A percentile compares a stretch with the other conserved stretches of the same genome.
Evolutionary conservation across 1,140 invertebrate species (phyloP).

Genomic region (Drosophila truncata): DNA sequence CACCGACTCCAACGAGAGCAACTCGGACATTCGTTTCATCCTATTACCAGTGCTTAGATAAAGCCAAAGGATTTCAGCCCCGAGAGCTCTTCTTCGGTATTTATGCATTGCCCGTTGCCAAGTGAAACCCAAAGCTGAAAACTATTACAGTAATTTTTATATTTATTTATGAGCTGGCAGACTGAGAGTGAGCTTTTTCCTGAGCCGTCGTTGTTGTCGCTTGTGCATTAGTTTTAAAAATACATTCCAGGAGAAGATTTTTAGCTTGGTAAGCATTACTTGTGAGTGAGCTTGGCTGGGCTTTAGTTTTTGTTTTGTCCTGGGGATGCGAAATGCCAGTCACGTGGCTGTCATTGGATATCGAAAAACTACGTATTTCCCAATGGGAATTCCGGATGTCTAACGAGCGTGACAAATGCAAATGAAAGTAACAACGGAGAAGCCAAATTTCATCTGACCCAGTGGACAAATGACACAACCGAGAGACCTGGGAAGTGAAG

Average conservation of each 20-base stretch:
- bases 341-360: slow-evolving; percentile 68
- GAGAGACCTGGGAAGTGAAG: neutral
- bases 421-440: slow-evolving; percentile 43
- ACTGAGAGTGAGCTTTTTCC: slow-evolving; percentile 3
- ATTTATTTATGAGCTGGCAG: slow-evolving; percentile 65
- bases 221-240: slow-evolving; percentile 14
- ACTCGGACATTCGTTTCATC: slow-evolving; percentile 31
- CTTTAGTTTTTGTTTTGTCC: slow-evolving; percentile 4
- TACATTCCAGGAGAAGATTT: slow-evolving; percentile 17
- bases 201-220: slow-evolving; percentile 10
- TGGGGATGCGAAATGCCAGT: slow-evolving; percentile 39
- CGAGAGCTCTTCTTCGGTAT: slow-evolving; percentile 31
- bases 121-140: slow-evolving; percentile 50
- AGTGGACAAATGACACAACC: slow-evolving; percentile 31
- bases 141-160: slow-evolving; percentile 40
- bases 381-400: slow-evolving; percentile 65
- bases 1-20: slow-evolving; percentile 5
- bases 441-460: slow-evolving; percentile 46
- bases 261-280: slow-evolving; percentile 28
- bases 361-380: slow-evolving; percentile 53
- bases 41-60: slow-evolving; percentile 57
- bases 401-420: slow-evolving; percentile 76
- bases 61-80: slow-evolving; percentile 57
- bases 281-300: neutral
- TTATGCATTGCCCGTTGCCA: slow-evolving; percentile 49